These are phyloP conservation scores for Diorhabda carinulata DNA, from an alignment of 1,140 invertebrate species.

Conservation along the genomic window DNA sequence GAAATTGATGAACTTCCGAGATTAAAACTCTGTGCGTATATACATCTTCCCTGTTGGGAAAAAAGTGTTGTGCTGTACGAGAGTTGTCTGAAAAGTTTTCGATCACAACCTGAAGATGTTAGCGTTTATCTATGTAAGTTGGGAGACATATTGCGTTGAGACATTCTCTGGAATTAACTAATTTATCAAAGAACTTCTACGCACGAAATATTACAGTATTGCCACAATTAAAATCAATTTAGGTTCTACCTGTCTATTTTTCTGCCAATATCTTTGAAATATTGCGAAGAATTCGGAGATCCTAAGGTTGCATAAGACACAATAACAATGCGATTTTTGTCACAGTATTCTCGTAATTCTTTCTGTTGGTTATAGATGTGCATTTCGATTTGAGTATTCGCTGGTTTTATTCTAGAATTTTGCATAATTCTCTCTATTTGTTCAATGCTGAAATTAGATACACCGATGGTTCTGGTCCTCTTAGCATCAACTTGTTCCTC, in stretches of 20 bases:
- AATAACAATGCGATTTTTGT: constrained; percentile 64
- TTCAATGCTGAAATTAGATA: constrained; percentile 74
- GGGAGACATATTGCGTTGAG: not conserved
- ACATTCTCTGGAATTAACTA: too few relatives aligned
- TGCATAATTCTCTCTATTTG: constrained; percentile 64
- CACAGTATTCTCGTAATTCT: constrained; percentile 68
- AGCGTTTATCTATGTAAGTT: not conserved
- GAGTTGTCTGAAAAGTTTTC: too few relatives aligned
- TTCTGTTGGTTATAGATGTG: constrained; percentile 80
- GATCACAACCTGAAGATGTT: not conserved
- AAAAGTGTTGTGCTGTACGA: too few relatives aligned
- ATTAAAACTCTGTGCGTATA: too few relatives aligned
- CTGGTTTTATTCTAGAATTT: constrained; percentile 61
- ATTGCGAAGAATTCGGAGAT: constrained; percentile 57
- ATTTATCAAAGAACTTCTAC: too few relatives aligned
- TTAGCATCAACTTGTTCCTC: constrained; percentile 65
- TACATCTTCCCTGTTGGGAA: too few relatives aligned
- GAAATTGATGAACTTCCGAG: too few relatives aligned
- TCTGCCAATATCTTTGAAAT: constrained; percentile 46
- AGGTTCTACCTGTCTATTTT: constrained; percentile 15
- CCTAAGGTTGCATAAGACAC: constrained; percentile 81
- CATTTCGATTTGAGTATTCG: constrained; percentile 72
- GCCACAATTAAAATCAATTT: not conserved
- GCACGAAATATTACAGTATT: not conserved
- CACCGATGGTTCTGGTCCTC: constrained; percentile 62